Percentiles rank a stretch among this genome's conserved stretches.
Evolutionary conservation across 2,797 vertebrate genomes (phyloP).

Genomic region (Borostomias antarcticus): DNA sequence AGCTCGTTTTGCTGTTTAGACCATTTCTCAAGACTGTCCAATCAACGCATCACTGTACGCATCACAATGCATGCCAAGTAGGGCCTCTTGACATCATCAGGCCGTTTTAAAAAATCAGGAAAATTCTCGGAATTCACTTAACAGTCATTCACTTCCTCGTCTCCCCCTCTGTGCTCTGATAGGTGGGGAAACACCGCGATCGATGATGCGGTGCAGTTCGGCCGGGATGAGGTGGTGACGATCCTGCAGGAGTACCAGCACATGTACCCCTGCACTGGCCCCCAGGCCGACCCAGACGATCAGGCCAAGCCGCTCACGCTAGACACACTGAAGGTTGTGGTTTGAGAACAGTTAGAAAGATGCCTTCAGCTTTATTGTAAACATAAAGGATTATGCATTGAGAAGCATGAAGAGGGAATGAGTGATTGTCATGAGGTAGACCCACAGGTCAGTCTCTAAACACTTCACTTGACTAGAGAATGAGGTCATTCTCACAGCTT

Average conservation of each 20-base stretch:
- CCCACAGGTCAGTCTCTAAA: no score
- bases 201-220: conserved; percentile 85
- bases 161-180: conserved; percentile 24
- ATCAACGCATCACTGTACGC: neutral
- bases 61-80: no score
- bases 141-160: neutral
- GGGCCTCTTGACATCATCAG: no score
- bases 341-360: conserved; percentile 46
- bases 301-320: conserved; percentile 11
- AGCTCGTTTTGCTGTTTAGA: no score
- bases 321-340: conserved; percentile 63
- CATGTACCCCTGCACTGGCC: conserved; percentile 45
- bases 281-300: conserved; percentile 63
- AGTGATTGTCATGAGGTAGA: neutral
- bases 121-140: neutral
- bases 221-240: conserved; percentile 75
- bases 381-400: neutral
- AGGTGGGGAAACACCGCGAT: conserved; percentile 90
- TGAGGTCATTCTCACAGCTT: no score
- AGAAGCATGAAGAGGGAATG: neutral
- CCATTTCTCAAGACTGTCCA: no score
- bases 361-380: neutral
- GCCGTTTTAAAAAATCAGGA: no score
- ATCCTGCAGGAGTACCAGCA: conserved; percentile 83
- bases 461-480: no score